These are phyloP conservation scores for Geopemphigus sp. DNA, from an alignment of 1,140 invertebrate genomes.

Conservation along the genomic window DNA sequence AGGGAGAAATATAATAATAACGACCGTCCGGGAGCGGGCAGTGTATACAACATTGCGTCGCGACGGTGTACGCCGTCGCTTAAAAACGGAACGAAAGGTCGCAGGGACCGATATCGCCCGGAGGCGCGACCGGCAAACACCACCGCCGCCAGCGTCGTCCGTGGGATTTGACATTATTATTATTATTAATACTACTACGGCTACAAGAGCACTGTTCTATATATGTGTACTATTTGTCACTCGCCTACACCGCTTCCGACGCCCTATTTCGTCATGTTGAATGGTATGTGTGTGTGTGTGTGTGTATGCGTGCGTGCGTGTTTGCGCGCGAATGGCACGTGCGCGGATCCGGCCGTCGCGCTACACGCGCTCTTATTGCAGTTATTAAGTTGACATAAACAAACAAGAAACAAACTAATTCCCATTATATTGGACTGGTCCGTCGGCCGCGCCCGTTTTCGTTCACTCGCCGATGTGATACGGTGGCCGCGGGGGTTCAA, in stretches of 20 bases:
- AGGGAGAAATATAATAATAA: conserved; percentile 14
- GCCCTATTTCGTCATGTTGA: conserved; percentile 5
- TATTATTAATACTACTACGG: background rate
- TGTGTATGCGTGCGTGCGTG: background rate
- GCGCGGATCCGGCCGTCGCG: conserved; percentile 24
- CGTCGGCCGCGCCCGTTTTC: background rate
- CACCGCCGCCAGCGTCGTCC: background rate
- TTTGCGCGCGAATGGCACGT: conserved; percentile 26
- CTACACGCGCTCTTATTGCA: conserved; percentile 29
- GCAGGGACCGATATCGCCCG: background rate
- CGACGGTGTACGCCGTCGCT: background rate
- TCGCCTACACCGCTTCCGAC: background rate
- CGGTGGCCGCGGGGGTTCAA: background rate
- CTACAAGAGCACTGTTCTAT: background rate
- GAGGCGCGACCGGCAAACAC: conserved; percentile 16
- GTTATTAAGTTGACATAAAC: conserved; percentile 50
- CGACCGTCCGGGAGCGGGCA: background rate
- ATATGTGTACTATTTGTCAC: conserved; percentile 23
- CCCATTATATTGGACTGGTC: conserved; percentile 43
- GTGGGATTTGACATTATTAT: conserved; percentile 43
- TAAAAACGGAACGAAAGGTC: background rate
- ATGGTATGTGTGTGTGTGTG: too few relatives aligned
- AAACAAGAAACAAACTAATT: conserved; percentile 49
- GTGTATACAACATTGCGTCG: background rate
- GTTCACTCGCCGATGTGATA: background rate